phyloP scores from a whole-genome alignment of 2,888 invertebrate species.

The Mechanitis messenoides region DNA sequence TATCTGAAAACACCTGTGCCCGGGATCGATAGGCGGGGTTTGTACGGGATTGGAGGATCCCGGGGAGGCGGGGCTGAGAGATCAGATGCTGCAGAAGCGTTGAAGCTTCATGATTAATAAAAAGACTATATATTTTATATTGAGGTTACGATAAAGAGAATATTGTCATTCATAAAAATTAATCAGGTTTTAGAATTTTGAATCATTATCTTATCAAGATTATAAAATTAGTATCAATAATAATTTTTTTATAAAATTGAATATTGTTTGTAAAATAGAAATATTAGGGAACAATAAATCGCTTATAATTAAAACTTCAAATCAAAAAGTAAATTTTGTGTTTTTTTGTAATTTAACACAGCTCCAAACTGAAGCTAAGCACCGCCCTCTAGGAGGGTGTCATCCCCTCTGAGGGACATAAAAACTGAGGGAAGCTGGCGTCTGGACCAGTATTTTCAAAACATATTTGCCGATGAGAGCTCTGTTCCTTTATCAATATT shows the following conservation, averaged over 20 bases:
- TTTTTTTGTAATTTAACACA: no score
- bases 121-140: no score
- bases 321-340: no score
- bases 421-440: slow-evolving; percentile 62
- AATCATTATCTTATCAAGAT: no score
- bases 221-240: no score
- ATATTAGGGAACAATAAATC: no score
- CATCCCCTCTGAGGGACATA: slow-evolving; percentile 52
- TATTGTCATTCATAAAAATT: no score
- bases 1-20: slow-evolving; percentile 58
- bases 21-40: slow-evolving; percentile 63
- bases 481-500: not conserved
- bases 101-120: not conserved
- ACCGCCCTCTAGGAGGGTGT: slow-evolving; percentile 56
- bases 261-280: no score
- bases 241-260: no score
- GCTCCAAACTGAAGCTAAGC: slow-evolving; percentile 32
- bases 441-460: slow-evolving; percentile 35
- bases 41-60: slow-evolving; percentile 48
- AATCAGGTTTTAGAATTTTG: no score
- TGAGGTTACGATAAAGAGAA: no score
- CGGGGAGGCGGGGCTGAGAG: slow-evolving; percentile 47
- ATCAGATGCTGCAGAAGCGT: slow-evolving; percentile 38
- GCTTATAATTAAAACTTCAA: no score
- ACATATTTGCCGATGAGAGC: slow-evolving; percentile 10